Conservation (phyloP, 2,113 vertebrate species). For the Desmodus rotundus region DNA sequence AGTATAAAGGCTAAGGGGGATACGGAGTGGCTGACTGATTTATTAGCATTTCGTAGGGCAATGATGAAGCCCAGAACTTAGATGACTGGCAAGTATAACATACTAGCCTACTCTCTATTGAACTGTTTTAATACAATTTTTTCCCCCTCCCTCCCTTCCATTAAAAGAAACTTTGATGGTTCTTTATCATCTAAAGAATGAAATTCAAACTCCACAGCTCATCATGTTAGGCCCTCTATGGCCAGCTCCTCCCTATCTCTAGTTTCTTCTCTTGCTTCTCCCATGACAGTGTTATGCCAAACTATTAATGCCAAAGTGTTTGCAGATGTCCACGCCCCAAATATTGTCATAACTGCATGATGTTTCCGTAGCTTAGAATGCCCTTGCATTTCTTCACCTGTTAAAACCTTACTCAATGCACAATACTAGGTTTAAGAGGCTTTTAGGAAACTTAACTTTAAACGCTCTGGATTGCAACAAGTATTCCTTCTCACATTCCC, state of each 20-base stretch:
- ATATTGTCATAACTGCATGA: not conserved
- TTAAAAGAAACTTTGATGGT: not conserved
- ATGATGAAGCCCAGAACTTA: not conserved
- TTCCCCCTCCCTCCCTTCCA: not conserved
- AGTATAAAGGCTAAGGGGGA: not conserved
- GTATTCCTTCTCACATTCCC: not conserved
- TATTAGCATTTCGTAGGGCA: not conserved
- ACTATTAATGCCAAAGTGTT: not conserved
- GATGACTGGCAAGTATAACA: not conserved
- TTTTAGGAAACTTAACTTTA: not conserved
- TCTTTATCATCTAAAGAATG: not conserved
- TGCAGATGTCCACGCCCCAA: too few species aligned
- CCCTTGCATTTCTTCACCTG: not conserved
- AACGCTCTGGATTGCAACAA: not conserved
- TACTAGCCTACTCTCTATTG: not conserved
- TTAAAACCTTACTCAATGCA: not conserved
- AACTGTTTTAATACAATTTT: not conserved
- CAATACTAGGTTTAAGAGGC: not conserved
- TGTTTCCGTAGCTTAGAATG: not conserved
- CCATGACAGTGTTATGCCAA: not conserved
- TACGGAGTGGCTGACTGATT: not conserved
- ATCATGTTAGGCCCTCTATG: not conserved
- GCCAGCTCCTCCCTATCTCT: not conserved
- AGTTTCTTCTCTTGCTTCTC: not conserved
- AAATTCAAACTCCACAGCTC: not conserved